Evolutionary conservation across 1,140 invertebrate genomes (phyloP).

Genomic region (Leptonema lineaticorne): DNA sequence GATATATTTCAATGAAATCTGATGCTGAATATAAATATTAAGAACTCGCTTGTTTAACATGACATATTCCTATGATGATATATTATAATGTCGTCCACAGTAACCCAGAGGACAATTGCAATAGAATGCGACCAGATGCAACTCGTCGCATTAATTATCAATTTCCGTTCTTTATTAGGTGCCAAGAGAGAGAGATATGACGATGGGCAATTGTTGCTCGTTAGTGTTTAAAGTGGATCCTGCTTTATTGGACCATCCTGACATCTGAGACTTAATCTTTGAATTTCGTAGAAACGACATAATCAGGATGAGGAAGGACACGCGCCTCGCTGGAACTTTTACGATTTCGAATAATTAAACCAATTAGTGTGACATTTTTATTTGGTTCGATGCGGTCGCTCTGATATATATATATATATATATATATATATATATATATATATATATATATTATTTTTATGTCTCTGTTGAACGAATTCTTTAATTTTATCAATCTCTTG

Average conservation of each 20-base stretch:
- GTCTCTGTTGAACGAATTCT: too few species aligned
- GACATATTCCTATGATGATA: background rate
- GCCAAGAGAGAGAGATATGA: slow-evolving; percentile 27
- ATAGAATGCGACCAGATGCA: slow-evolving; percentile 20
- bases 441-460: too few species aligned
- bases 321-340: too few species aligned
- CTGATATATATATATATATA: too few species aligned
- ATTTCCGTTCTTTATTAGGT: slow-evolving; percentile 31
- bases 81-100: background rate
- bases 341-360: too few species aligned
- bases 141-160: slow-evolving; percentile 29
- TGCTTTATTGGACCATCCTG: slow-evolving; percentile 27
- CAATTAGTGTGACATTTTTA: too few species aligned
- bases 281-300: background rate
- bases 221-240: slow-evolving; percentile 25
- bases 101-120: background rate
- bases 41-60: background rate
- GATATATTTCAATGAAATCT: too few species aligned
- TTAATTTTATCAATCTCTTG: too few species aligned
- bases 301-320: background rate
- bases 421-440: too few species aligned
- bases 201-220: slow-evolving; percentile 22
- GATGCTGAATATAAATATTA: too few species aligned
- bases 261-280: background rate
- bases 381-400: too few species aligned